A percentile compares a stretch with the other conserved stretches of the same genome.
Evolutionary conservation across 2,797 vertebrate species (phyloP).

Genomic region (Oreonectes daqikongensis): DNA sequence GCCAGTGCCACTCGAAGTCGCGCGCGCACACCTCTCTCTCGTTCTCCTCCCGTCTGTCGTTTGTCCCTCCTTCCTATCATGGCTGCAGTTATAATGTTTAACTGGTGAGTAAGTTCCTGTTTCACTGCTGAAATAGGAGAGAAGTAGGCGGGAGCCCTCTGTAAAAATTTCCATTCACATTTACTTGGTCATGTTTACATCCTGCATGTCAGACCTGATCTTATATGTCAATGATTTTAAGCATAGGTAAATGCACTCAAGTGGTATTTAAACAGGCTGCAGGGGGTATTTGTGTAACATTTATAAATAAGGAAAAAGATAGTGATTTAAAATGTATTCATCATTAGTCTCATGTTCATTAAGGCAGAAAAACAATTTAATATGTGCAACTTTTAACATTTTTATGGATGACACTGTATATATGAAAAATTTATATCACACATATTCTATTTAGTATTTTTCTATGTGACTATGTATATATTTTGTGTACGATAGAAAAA

Average conservation of each 20-base stretch:
- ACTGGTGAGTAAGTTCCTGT: slow-evolving; percentile 50
- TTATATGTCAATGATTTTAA: background rate
- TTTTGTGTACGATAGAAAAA: too few species aligned
- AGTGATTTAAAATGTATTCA: background rate
- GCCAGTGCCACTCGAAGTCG: too few species aligned
- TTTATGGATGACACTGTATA: background rate
- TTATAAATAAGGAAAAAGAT: background rate
- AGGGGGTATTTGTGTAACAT: background rate
- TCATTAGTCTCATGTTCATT: background rate
- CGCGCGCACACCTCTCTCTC: slow-evolving; percentile 13
- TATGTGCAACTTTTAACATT: background rate
- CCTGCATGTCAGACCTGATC: background rate
- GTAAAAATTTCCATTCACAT: slow-evolving; percentile 36
- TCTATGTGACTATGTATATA: too few species aligned
- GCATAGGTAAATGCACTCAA: background rate
- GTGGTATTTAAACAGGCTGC: background rate
- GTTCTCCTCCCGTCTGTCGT: slow-evolving; percentile 56
- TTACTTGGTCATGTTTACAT: slow-evolving; percentile 22
- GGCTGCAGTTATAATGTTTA: background rate
- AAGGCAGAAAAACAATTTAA: background rate
- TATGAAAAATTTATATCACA: background rate
- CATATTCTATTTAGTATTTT: too few species aligned
- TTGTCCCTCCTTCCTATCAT: slow-evolving; percentile 32
- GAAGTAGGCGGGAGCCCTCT: background rate
- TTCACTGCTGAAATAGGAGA: slow-evolving; percentile 28